phyloP scores from a whole-genome alignment of 2,797 vertebrate genomes.

The Lagorchestes hirsutus region DNA sequence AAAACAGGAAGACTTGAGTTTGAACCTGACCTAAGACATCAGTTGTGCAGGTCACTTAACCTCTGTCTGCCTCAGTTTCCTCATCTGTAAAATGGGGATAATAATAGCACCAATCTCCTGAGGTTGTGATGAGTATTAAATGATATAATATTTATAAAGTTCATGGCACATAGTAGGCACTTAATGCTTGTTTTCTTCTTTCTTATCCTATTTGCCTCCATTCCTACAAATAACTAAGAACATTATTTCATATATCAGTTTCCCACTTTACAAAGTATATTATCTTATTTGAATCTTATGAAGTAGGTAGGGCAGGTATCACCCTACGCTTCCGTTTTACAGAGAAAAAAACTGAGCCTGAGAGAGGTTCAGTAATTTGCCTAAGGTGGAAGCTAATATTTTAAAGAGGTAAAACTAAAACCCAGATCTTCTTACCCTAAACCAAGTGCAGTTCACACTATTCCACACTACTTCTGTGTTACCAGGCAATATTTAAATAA shows the following conservation, averaged over 20 bases:
- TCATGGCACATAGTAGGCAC: not conserved
- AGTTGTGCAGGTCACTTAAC: not conserved
- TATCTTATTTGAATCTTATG: not conserved
- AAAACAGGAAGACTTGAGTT: not conserved
- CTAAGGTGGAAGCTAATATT: not conserved
- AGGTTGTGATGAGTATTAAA: not conserved
- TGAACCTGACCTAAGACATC: not conserved
- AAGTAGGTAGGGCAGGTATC: not conserved
- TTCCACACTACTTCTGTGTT: not conserved
- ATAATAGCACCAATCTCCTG: not conserved
- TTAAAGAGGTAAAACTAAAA: not conserved
- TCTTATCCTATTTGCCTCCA: not conserved
- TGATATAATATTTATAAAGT: not conserved
- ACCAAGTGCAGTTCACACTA: not conserved
- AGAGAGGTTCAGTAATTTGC: not conserved
- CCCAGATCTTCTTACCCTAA: not conserved
- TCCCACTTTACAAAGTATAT: not conserved
- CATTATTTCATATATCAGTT: not conserved
- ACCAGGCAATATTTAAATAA: not conserved
- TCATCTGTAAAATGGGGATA: not conserved
- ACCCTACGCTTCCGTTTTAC: not conserved
- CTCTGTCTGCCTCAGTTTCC: not conserved
- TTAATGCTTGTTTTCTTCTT: not conserved
- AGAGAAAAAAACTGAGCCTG: not conserved
- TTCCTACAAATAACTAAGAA: not conserved